Evolutionary conservation across 2,113 vertebrate species (phyloP), one percentile per base, ranked within the genome.

Genomic region (Brachyistius frenatus): DNA sequence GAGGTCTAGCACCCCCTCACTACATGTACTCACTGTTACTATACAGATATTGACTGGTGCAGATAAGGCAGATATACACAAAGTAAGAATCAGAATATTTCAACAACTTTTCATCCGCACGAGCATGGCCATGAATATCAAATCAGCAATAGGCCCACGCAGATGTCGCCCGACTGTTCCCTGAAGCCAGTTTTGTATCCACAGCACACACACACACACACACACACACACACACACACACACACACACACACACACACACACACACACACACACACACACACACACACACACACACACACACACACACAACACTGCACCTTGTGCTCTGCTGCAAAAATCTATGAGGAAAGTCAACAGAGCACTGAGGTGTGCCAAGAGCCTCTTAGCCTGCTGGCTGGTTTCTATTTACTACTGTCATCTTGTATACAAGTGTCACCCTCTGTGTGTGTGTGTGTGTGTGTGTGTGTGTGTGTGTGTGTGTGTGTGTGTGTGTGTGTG

Each of bases 331-430:
- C 78, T 62, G 41, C 57, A 81, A 79, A 23, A 86, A 89, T 89
- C 91, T 73, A 85, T 89, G 76, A 67, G 64, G 73, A 83, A 74
- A 90, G 80, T 90, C 78, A 89, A 92, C 89, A 92, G 70, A 92
- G 9, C 36, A 13, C 66, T 66, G 79, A 81, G 64, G 72, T 65
- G 85, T 61, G 81, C 71, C 86, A 81, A 71, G 65, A 66, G 54
- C 75, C 46, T 52, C 10, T 78, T 35, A 81, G 67, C 35, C 73
- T 33, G 47, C 70, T 55, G 74, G 52, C 65, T 76, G 73, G 35
- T 72, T 76, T 87, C 67, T 88, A 55, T 88, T 86, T 82, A 86
- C 78, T 62, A 73, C 70, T 81, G 73, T 81, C 57, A 52, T 73
- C 54, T 56, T 9, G 5, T 57, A 15, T 57, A 30, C 11, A 10